Percentiles rank a stretch among this genome's conserved stretches.
These are phyloP conservation scores for Eidolon dupreanum DNA, from an alignment of 2,797 vertebrate species.

Conservation along the genomic window DNA sequence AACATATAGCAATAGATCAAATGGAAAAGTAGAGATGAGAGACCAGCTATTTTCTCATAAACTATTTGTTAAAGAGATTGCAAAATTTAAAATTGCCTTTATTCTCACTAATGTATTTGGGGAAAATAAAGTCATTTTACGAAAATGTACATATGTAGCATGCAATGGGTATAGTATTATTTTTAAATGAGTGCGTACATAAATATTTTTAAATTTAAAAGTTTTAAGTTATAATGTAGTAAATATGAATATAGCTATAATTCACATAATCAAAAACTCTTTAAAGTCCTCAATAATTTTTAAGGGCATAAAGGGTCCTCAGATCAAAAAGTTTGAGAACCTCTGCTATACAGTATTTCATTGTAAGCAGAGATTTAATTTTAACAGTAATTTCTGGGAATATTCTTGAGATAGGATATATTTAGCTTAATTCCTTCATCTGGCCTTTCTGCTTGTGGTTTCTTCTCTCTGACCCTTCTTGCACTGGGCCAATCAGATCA, in stretches of 20 bases:
- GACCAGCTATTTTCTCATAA: background rate
- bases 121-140: background rate
- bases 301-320: slow-evolving; percentile 15
- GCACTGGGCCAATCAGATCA: background rate
- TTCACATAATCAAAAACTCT: background rate
- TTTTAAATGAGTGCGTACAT: slow-evolving; percentile 21
- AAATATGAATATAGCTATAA: background rate
- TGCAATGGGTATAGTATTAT: background rate
- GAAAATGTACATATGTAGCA: background rate
- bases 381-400: slow-evolving; percentile 58
- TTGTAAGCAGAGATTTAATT: slow-evolving; percentile 45
- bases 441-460: slow-evolving; percentile 48
- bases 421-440: slow-evolving; percentile 58
- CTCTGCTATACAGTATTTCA: background rate
- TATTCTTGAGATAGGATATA: slow-evolving; percentile 58
- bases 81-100: background rate
- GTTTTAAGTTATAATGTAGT: slow-evolving; percentile 18
- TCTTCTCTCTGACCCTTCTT: slow-evolving; percentile 33
- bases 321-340: background rate
- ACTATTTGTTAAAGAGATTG: background rate
- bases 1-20: background rate
- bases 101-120: background rate
- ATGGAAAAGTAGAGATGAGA: background rate
- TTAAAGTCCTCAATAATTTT: slow-evolving; percentile 1
- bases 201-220: background rate